Conservation (phyloP, 2,113 vertebrate genomes). For the Paralichthys olivaceus region DNA sequence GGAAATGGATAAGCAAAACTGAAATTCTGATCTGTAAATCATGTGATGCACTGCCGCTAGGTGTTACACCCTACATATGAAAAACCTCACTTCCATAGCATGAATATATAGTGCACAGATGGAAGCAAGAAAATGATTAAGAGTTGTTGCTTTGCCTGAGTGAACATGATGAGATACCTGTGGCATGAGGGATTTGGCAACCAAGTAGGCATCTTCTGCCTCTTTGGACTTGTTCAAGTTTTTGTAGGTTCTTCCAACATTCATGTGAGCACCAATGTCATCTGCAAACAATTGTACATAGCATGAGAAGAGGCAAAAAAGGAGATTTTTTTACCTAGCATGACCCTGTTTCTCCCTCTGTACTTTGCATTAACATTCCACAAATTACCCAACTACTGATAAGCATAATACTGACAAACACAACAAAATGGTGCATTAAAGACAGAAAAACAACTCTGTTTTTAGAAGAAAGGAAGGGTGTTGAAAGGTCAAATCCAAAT, state of each 20-base stretch:
- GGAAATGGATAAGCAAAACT: not conserved
- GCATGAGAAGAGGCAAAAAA: not conserved
- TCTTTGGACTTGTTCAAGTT: slow-evolving; percentile 95
- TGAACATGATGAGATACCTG: slow-evolving; percentile 84
- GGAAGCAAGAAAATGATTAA: not conserved
- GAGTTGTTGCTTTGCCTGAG: not conserved
- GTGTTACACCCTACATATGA: not conserved
- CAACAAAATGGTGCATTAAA: not conserved
- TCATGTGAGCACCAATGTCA: slow-evolving; percentile 99
- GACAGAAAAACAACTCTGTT: slow-evolving; percentile 2
- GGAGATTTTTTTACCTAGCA: not conserved
- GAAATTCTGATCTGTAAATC: not conserved
- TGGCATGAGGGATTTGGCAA: slow-evolving; percentile 97
- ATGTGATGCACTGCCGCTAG: not conserved
- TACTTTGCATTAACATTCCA: not conserved
- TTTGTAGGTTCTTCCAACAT: slow-evolving; percentile 98
- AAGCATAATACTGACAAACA: not conserved
- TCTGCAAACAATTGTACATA: slow-evolving; percentile 75
- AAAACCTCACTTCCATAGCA: not conserved
- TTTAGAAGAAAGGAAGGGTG: no score
- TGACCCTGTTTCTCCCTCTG: not conserved
- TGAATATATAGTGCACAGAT: not conserved
- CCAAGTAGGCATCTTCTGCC: slow-evolving; percentile 95
- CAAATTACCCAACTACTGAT: not conserved
- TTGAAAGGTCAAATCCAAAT: slow-evolving; percentile 33